Base-by-base conservation (phyloP, 30 jellyfish, hydroid and myxozoan species). In the Mastigias papua region DNA sequence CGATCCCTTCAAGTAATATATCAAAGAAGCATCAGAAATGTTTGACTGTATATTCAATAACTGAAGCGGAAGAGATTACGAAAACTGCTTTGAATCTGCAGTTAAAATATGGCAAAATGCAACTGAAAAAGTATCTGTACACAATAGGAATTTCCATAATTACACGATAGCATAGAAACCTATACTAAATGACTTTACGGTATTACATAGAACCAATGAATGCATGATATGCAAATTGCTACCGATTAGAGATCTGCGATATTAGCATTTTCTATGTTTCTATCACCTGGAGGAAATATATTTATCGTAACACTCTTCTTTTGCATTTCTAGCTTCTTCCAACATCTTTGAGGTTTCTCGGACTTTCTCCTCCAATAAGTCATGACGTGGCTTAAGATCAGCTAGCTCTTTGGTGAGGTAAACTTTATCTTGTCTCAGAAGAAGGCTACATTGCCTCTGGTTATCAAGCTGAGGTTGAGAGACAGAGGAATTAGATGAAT, bases 231-330 rank as follows among this genome's bases (percentile, higher is more conserved):
- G 8, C 16, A 6, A 16, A 16, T 46, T 46, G 8, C 60, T 6
- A 16, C 16, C 16, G 60, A 6, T 46, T 46, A 46, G 16, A 16
- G 13, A 46, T 16, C 60, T 46, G 60, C 60, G 16, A 16, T 8
- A 46, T 46, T 8, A 46, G 16, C 8, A 46, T 46, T 8, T 16
- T 46, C 60, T 6, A 46, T 6, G 60, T 46, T 6, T 46, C 60
- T 46, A 26, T 22, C 60, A 93, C 98, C 98, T 93, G 30, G 98
- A 93, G 22, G 76, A 35, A 26, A 93, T 57, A 65, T 81, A 93
- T 73, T 83, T 93, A 48, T 93, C 98, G 50, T 93, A 93, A 33
- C 80, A 92, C 33, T 88, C 96, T 67, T 93, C 98, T 72, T 95
- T 93, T 0, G 96, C 72, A 37, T 72, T 66, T 72, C 93, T 88